Evolutionary conservation across 1,140 invertebrate species (phyloP), one percentile per base, ranked within the genome.

Genomic region (Portunus trituberculatus): DNA sequence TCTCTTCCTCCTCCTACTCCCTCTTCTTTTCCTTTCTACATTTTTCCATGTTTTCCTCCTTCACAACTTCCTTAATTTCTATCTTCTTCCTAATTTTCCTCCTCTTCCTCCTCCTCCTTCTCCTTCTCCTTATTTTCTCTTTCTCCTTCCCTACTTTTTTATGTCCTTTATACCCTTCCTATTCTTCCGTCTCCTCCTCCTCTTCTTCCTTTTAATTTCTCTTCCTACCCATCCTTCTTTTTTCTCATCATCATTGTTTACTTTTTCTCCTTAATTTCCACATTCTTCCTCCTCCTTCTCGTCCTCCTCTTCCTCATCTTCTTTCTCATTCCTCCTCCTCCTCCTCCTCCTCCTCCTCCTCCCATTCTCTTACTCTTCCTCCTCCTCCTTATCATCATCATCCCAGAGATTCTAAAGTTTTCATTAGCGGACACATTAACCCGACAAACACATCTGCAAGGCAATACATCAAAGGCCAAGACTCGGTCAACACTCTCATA

Each of bases 351-450:
- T 91, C 16, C 29, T n/a, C 16, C 46, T 67, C 29, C 48, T 59
- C 25, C 20, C n/a, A 1, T 76, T 25, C 29, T 20, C 86, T 25
- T 25, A 4, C 46, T 12, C 76, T 20, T 20, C 4, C 16, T 52
- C 6, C 89, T 91, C 32, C 89, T 52, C 46, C 6, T 3, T 20
- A 4, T 29, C 28, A 6, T n/a, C 31, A 52, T 67, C 29, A 52
- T 67, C 2, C 46, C 3, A 4, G 89, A 87, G 46, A 93, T 29
- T 84, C 76, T 83, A n/a, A 83, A 31, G 45, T 93, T 93, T 93
- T 93, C 91, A 93, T 93, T 84, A 93, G 91, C 31, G 91, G 91
- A 93, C 91, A 84, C 45, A 93, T 93, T 84, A 84, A 45, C 31
- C 91, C 16, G 91, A 84, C 91, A 93, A 93, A 93, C 91, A 93